Conservation (phyloP, 2,888 invertebrate species). For the Cataglyphis altisquamis region DNA sequence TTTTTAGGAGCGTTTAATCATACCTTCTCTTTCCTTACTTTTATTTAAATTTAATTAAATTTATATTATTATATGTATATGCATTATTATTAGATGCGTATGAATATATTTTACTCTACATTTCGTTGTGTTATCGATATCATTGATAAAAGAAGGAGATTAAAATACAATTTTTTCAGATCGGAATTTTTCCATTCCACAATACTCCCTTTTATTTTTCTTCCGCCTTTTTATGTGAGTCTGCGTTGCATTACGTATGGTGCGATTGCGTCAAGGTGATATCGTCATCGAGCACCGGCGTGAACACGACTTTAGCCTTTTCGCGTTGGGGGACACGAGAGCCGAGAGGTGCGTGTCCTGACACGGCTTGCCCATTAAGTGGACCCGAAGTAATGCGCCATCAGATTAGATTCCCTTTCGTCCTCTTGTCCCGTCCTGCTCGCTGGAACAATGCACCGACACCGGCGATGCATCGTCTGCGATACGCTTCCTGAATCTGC, state of each 20-base stretch:
- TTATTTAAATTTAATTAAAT: not conserved
- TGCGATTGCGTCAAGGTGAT: slow-evolving; percentile 77
- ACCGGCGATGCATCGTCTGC: slow-evolving; percentile 65
- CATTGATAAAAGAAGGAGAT: not conserved
- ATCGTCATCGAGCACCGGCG: slow-evolving; percentile 75
- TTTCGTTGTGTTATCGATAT: not conserved
- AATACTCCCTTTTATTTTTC: not conserved
- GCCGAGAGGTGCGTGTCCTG: slow-evolving; percentile 84
- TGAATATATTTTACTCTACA: too few species aligned
- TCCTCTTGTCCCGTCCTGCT: slow-evolving; percentile 59
- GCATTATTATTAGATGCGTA: not conserved
- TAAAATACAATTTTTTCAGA: not conserved
- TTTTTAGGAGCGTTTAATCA: not conserved
- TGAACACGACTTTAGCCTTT: slow-evolving; percentile 83
- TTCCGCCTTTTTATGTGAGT: slow-evolving; percentile 29
- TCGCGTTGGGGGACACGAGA: slow-evolving; percentile 72
- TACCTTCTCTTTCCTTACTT: not conserved
- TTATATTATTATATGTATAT: too few species aligned
- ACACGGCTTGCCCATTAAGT: slow-evolving; percentile 86
- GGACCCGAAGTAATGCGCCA: slow-evolving; percentile 82
- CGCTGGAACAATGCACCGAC: slow-evolving; percentile 66
- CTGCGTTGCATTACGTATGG: slow-evolving; percentile 70
- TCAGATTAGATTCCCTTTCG: slow-evolving; percentile 85
- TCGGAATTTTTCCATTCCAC: not conserved
- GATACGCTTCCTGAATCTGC: slow-evolving; percentile 76